phyloP scores from a whole-genome alignment of 2,797 vertebrate genomes.

The Cuniculus paca region DNA sequence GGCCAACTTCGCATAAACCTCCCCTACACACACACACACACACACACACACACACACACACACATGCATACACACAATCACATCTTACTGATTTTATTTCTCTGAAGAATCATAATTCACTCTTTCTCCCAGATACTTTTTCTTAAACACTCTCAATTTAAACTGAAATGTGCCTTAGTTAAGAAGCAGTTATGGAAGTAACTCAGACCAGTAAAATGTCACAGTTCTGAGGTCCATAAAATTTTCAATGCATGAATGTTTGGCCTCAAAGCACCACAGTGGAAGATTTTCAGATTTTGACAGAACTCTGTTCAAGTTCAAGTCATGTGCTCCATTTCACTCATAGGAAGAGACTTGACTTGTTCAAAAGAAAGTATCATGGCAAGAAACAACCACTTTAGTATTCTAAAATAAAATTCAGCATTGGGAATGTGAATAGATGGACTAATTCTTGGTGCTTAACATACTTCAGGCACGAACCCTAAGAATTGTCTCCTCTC shows the following conservation, averaged over 20 bases:
- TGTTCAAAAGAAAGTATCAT: conserved; percentile 5
- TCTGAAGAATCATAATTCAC: not conserved
- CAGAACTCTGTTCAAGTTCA: not conserved
- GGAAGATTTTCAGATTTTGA: conserved; percentile 22
- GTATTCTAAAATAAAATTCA: conserved; percentile 14
- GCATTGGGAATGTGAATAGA: not conserved
- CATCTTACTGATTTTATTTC: not conserved
- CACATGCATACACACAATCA: not conserved
- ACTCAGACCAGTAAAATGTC: not conserved
- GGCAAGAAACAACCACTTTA: not conserved
- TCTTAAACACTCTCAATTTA: not conserved
- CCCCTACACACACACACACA: not conserved
- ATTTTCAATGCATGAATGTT: not conserved
- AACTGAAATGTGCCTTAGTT: conserved; percentile 12
- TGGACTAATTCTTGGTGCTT: not conserved
- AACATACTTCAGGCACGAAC: not conserved
- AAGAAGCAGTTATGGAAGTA: not conserved
- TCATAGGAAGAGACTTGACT: not conserved
- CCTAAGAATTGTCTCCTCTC: not conserved
- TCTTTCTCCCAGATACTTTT: not conserved
- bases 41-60: not conserved
- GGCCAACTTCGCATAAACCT: not conserved
- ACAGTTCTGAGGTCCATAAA: not conserved
- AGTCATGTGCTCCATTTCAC: not conserved
- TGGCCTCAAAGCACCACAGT: not conserved